Evolutionary conservation across 2,888 invertebrate species (phyloP).

Genomic region (Apamea sordens): DNA sequence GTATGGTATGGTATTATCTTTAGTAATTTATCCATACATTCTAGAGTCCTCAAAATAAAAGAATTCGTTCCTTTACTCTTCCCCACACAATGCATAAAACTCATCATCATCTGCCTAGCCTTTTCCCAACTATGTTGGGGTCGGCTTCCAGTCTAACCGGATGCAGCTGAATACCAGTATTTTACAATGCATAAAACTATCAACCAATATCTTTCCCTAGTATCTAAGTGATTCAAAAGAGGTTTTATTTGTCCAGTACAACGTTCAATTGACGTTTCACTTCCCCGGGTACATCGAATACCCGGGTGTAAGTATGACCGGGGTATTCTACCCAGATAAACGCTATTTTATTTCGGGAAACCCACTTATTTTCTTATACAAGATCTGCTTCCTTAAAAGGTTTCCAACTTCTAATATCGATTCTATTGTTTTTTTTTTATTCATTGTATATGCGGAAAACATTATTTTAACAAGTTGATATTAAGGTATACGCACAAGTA

Average conservation of each 20-base stretch:
- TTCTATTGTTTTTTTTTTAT: not conserved
- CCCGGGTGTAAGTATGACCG: conserved; percentile 54
- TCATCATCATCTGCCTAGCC: too few relatives aligned
- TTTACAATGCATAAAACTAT: conserved; percentile 30
- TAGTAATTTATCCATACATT: not conserved
- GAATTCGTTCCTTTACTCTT: not conserved
- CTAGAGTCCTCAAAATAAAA: not conserved
- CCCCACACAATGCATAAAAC: too few relatives aligned
- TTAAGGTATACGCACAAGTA: not conserved
- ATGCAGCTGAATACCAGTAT: too few relatives aligned
- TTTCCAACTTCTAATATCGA: conserved; percentile 25
- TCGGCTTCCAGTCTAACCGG: too few relatives aligned
- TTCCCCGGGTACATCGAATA: conserved; percentile 50
- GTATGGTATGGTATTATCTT: not conserved
- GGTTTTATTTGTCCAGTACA: conserved; percentile 63
- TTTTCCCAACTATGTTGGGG: too few relatives aligned
- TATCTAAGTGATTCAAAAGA: conserved; percentile 60
- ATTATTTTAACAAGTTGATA: not conserved
- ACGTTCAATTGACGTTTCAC: conserved; percentile 64
- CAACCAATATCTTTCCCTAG: conserved; percentile 45
- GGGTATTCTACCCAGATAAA: conserved; percentile 51
- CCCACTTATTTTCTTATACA: conserved; percentile 48
- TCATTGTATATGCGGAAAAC: not conserved
- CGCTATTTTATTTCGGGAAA: conserved; percentile 58
- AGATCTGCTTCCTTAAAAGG: conserved; percentile 47